Base-by-base conservation (phyloP, 1,140 invertebrate species). In the Leptinotarsa undecemlineata region DNA sequence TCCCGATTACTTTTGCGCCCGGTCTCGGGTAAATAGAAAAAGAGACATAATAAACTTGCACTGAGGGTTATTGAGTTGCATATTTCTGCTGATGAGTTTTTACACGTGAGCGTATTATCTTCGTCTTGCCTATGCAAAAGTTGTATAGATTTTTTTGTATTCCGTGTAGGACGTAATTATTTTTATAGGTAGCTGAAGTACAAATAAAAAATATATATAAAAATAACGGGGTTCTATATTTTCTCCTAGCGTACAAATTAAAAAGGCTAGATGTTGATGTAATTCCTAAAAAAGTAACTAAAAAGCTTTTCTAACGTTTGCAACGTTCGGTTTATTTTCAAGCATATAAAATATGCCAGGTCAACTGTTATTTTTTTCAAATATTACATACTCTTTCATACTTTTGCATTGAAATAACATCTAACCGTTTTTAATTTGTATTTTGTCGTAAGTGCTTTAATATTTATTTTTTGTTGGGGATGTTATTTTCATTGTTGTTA, bases 161-260 rank as follows among this genome's bases (percentile, higher is more conserved):
- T 69, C 14, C 48, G 62, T n/a, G 71, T 68, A 74, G 68, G 72
- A 74, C 70, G 64, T 74, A 20, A 76, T 76, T 76, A 74, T 73
- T 76, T 74, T 76, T 76, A 74, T 76, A 76, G 75, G 70, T 76
- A 74, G 75, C 75, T 74, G 21, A 74, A 76, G 75, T 76, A 76
- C 75, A 76, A 57, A 57, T 57, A 57, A 64, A 64, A 64, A 6
- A 42, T 6, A 11, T 42, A 42, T 20, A 20, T 64, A 21, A 64
- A 64, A 76, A 68, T 51, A 77, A 77, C n/a, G n/a, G n/a, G 72
- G 23, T 68, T n/a, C 17, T 51, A 47, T 73, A 17, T 57, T 57
- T 57, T 19, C 51, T 57, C 15, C 15, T 57, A 19, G 5, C 15
- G 51, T 57, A 57, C 17, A 57, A 57, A 57, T 57, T 57, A n/a